Evolutionary conservation across 2,797 vertebrate species (phyloP), one percentile per base, ranked within the genome.

Genomic region (Molossus molossus): DNA sequence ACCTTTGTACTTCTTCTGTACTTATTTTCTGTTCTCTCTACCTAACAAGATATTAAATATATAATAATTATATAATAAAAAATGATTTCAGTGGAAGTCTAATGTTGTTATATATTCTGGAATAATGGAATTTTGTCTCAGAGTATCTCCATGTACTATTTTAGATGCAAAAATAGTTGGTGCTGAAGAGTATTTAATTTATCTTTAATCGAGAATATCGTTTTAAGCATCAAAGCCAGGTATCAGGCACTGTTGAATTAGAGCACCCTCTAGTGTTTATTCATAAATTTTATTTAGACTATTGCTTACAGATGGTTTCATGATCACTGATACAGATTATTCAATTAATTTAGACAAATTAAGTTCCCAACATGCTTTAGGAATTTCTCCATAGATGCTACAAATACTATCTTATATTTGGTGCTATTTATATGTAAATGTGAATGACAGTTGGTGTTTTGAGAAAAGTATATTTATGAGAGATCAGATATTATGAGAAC

Each of bases 231-330:
- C 48, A 77, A 84, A 77, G 62, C 45, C 50, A 76, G 17, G 33
- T 70, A 67, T 2, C 40, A 90, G 37, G 9, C 20, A 88, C 8
- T 86, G 50, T 96, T 94, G 94, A 91, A 77, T 93, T 93, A 94
- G 62, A 64, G 96, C 95, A 48, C 97, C 97, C 96, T 95, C 97
- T 97, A 92, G 95, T 96, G 97, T 90, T 96, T 92, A 37, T 60
- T 73, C 48, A 48, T 70, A 76, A 37, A 57, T n/a, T 87, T 92
- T 91, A 82, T 77, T 91, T 86, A 50, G 58, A 53, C 5, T 79
- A 21, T 82, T 88, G 70, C 76, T 90, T 82, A 50, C 13, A 55
- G 33, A n/a, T 76, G 40, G 45, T 76, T 89, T 88, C 70, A 23
- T 48, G 48, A 60, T 90, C 50, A 57, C n/a, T 84, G 9, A 9